Evolutionary conservation across 2,888 invertebrate species (phyloP), one percentile per base, ranked within the genome.

Genomic region (Drosophila neonasuta): DNA sequence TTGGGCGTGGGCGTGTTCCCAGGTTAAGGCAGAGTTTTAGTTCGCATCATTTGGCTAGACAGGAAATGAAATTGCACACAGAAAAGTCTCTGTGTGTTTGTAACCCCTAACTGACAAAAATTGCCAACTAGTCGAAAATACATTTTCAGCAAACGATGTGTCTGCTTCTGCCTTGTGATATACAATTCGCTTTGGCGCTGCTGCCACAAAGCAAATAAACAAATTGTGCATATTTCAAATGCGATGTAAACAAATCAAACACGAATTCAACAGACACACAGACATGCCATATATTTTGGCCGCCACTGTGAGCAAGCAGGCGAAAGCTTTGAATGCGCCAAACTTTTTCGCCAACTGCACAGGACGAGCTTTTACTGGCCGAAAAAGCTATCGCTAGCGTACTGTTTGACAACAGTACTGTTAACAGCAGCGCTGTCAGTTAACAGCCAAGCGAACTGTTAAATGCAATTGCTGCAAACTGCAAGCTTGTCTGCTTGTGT

Each of bases 41-140:
- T 50, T 65, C 46, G 58, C 72, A 56, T 58, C 61, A 44, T 71
- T 64, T 61, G 73, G 60, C 74, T 77, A 68, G 68, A 77, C 80
- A 86, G 86, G 83, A 80, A 83, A 83, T 85, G 66, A 64, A 78
- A 75, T 72, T 68, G 68, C 81, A 11, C 10, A 54, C 46, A 13
- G 29, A 6, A 17, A 6, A 24, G 32, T 17, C 11, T 8, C 6
- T 8, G 1, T 24, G 9, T 42, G 15, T 45, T 20, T 36, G 30
- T 34, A 54, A 30, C 46, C 11, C 11, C 41, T 42, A 32, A 24
- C 13, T 8, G 15, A 49, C 42, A 41, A 42, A 61, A 54, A 46
- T 41, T 58, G 76, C 71, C 55, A 76, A 59, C 72, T 70, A 70
- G 75, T 39, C 62, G 36, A 44, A 50, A 65, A 55, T 6, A 30